Evolutionary conservation across 1,140 invertebrate genomes (phyloP).

Genomic region (Mylabris phalerata): DNA sequence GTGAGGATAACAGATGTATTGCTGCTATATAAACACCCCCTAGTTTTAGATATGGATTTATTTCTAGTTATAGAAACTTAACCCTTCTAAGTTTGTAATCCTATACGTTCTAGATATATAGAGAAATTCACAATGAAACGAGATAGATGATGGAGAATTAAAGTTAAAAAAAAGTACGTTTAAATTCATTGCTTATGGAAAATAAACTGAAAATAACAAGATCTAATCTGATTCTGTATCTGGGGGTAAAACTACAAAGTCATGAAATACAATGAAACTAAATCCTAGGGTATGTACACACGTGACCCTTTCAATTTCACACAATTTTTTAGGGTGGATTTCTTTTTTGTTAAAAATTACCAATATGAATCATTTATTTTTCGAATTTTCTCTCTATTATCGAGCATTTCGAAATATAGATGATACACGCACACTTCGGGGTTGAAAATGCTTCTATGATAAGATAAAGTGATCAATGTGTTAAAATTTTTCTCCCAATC

Average conservation of each 20-base stretch:
- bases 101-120: constrained; percentile 11
- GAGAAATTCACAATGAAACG: constrained; percentile 7
- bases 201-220: not conserved
- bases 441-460: constrained; percentile 9
- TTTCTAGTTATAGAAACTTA: constrained; percentile 10
- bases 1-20: constrained; percentile 13
- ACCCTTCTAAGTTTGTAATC: constrained; percentile 12
- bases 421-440: constrained; percentile 21
- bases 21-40: constrained; percentile 8
- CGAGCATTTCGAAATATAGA: no score
- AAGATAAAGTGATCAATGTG: constrained; percentile 3
- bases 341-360: not conserved
- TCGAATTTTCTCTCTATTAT: no score
- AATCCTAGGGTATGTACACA: constrained; percentile 15
- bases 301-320: constrained; percentile 31
- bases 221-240: constrained; percentile 11
- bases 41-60: not conserved
- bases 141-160: not conserved
- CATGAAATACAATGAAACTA: constrained; percentile 31
- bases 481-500: no score
- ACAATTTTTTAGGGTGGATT: constrained; percentile 24
- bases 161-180: no score
- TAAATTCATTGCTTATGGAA: no score
- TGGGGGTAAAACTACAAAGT: constrained; percentile 30
- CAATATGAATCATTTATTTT: constrained; percentile 29